These are phyloP conservation scores for Apostichopus leukothele DNA, from an alignment of 53 echinoderm and acorn worm genomes.

Conservation along the genomic window DNA sequence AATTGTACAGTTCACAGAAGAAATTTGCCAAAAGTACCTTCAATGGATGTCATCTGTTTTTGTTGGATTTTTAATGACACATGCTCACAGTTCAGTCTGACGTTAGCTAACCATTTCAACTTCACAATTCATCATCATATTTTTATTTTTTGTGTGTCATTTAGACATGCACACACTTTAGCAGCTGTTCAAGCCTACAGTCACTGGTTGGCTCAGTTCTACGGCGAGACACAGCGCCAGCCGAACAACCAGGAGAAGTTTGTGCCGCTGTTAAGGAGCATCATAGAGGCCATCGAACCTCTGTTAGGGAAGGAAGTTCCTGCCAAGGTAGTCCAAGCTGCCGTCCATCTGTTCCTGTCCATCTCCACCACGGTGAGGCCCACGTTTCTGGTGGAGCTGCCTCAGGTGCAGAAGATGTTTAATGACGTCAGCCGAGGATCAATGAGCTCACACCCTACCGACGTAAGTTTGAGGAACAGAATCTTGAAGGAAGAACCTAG, in stretches of 20 bases:
- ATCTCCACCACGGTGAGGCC: conserved; percentile 87
- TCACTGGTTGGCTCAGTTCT: conserved; percentile 97
- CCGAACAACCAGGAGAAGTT: conserved; percentile 71
- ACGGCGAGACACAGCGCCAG: conserved; percentile 79
- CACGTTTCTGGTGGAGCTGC: conserved; percentile 83
- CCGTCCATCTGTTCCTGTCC: conserved; percentile 94
- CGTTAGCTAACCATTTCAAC: too few species aligned
- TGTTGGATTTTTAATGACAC: too few species aligned
- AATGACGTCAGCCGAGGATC: conserved; percentile 96
- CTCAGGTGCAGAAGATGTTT: conserved; percentile 84
- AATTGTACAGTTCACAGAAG: too few species aligned
- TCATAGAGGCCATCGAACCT: conserved; percentile 79
- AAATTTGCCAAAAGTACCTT: too few species aligned
- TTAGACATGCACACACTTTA: conserved; percentile 87
- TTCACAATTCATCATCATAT: background rate
- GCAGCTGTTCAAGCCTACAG: conserved; percentile 94
- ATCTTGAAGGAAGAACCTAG: too few species aligned
- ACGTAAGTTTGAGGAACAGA: conserved; percentile 52
- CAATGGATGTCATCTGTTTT: too few species aligned
- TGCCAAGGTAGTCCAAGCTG: conserved; percentile 79
- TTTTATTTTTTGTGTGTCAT: conserved; percentile 15
- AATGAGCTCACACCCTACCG: conserved; percentile 68
- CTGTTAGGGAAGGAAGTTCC: conserved; percentile 79
- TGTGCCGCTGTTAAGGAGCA: conserved; percentile 77
- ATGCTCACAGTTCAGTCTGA: too few species aligned